phyloP scores from a whole-genome alignment of 2,888 invertebrate species.

The Scaptomyza flava region DNA sequence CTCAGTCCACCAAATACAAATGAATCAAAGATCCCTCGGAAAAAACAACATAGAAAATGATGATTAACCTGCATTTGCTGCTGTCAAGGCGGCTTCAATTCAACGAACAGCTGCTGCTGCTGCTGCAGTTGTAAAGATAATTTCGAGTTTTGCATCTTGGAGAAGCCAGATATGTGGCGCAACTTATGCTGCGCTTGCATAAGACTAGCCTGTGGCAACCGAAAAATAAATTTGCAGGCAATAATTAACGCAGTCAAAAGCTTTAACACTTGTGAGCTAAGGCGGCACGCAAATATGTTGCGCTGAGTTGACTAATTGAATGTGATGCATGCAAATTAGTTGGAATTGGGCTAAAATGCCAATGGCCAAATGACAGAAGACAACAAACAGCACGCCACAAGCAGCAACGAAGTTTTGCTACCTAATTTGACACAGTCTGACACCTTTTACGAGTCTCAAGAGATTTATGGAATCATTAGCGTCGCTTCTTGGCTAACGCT shows the following conservation, averaged over 20 bases:
- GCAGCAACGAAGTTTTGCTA: constrained; percentile 5
- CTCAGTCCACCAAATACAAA: constrained; percentile 9
- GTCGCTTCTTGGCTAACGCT: constrained; percentile 20
- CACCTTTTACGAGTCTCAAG: constrained; percentile 51
- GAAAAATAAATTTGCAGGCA: constrained; percentile 22
- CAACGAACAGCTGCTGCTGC: constrained; percentile 18
- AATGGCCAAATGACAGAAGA: constrained; percentile 36
- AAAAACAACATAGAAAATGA: constrained; percentile 22
- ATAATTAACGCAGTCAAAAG: constrained; percentile 45
- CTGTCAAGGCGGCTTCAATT: constrained; percentile 24
- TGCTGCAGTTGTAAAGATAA: constrained; percentile 23
- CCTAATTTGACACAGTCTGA: constrained; percentile 66
- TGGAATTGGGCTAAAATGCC: constrained; percentile 47
- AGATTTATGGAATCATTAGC: constrained; percentile 74
- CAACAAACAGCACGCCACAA: constrained; percentile 1
- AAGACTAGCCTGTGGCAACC: constrained; percentile 27
- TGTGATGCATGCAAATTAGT: constrained; percentile 43
- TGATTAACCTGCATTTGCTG: constrained; percentile 28
- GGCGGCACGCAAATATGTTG: constrained; percentile 43
- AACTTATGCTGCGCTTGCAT: constrained; percentile 33
- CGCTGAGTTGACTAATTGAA: constrained; percentile 53
- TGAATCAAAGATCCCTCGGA: constrained; percentile 5
- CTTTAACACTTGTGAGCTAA: constrained; percentile 23
- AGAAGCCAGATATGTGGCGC: constrained; percentile 28
- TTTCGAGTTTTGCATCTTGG: constrained; percentile 39